A percentile compares a stretch with the other conserved stretches of the same genome.
These are phyloP conservation scores for Neria commutata DNA, from an alignment of 2,888 invertebrate genomes.

Conservation along the genomic window DNA sequence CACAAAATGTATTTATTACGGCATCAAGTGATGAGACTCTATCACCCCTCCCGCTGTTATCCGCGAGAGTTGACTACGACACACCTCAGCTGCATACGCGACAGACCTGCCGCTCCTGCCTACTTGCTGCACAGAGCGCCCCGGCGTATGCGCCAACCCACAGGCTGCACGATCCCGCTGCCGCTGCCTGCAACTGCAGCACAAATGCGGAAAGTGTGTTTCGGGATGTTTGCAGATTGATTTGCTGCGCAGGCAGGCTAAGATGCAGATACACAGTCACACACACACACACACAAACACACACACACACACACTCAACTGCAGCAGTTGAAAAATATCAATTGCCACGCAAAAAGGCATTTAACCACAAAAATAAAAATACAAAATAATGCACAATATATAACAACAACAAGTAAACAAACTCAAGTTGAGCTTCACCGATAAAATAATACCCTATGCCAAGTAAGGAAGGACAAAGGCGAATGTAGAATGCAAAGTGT, in stretches of 20 bases:
- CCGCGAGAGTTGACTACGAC: background rate
- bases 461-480: too few relatives aligned
- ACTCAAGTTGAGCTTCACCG: too few relatives aligned
- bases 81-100: background rate
- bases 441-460: too few relatives aligned
- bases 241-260: constrained; percentile 49
- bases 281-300: background rate
- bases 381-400: background rate
- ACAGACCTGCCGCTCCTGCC: too few relatives aligned
- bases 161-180: background rate
- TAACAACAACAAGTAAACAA: too few relatives aligned
- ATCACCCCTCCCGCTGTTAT: constrained; percentile 29
- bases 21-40: constrained; percentile 53
- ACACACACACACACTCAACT: background rate
- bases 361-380: constrained; percentile 35
- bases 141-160: background rate
- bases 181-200: too few relatives aligned
- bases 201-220: constrained; percentile 36
- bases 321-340: constrained; percentile 16
- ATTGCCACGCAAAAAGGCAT: constrained; percentile 37
- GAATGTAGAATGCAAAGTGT: too few relatives aligned
- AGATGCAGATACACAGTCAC: constrained; percentile 22
- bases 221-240: constrained; percentile 52
- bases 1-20: constrained; percentile 59
- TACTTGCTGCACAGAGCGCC: background rate